Conservation (phyloP, 2,113 vertebrate species). For the Brachionichthys hirsutus region DNA sequence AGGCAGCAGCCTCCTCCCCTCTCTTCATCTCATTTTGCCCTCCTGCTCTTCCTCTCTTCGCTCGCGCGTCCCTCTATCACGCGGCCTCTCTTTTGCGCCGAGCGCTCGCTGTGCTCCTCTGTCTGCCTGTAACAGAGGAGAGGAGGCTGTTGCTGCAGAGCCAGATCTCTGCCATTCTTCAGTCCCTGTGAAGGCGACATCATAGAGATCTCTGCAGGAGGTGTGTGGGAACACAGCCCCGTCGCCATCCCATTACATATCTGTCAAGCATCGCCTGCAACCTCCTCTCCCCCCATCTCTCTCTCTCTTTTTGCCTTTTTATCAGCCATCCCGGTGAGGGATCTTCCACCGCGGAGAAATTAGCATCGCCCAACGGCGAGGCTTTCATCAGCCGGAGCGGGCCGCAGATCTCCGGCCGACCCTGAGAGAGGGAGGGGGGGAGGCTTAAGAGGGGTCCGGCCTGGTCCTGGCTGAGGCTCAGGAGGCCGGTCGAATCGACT, state of each 20-base stretch:
- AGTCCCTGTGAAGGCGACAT: constrained; percentile 53
- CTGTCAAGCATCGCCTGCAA: constrained; percentile 39
- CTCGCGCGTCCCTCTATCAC: constrained; percentile 25
- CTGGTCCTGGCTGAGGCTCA: constrained; percentile 19
- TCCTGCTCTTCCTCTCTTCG: not conserved
- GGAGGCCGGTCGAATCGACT: constrained; percentile 26
- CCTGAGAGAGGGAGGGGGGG: no score
- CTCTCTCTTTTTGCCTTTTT: constrained; percentile 28
- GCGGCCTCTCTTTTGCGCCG: constrained; percentile 25
- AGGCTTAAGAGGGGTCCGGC: constrained; percentile 37
- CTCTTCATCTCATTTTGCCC: not conserved
- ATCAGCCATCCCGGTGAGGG: constrained; percentile 17
- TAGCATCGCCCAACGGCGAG: constrained; percentile 32
- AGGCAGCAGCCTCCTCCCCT: constrained; percentile 21
- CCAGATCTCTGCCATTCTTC: constrained; percentile 56
- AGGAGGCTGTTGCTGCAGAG: constrained; percentile 28
- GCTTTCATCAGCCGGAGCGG: constrained; percentile 30
- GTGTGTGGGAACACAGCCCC: constrained; percentile 53
- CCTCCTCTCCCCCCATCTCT: constrained; percentile 6
- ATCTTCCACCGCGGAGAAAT: constrained; percentile 11
- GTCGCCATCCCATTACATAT: constrained; percentile 53
- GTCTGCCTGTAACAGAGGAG: constrained; percentile 27
- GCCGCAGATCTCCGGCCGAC: constrained; percentile 41
- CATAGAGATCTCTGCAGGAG: constrained; percentile 57
- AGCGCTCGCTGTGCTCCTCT: constrained; percentile 27